A percentile compares a stretch with the other conserved stretches of the same genome.
phyloP scores from a whole-genome alignment of 2,113 vertebrate species.

The Zootoca vivipara region DNA sequence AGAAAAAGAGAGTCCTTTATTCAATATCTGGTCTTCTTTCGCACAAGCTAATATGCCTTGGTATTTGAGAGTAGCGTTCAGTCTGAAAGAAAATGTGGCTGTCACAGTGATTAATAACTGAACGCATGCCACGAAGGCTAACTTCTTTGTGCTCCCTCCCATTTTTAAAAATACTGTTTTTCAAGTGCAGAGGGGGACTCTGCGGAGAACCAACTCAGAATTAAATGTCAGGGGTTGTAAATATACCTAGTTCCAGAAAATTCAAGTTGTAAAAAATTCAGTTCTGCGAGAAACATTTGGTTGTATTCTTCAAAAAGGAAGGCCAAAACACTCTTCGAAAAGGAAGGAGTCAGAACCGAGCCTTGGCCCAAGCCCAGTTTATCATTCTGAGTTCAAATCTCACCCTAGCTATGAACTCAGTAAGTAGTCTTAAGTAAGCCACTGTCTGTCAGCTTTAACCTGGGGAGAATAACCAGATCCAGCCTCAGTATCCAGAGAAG shows the following conservation, averaged over 20 bases:
- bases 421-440: no score
- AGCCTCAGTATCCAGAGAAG: no score
- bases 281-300: neutral
- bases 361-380: neutral
- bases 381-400: neutral
- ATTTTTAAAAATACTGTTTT: neutral
- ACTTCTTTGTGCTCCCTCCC: neutral
- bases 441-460: neutral
- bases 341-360: neutral
- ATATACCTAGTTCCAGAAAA: neutral
- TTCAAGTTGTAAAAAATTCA: neutral
- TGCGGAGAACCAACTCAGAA: neutral
- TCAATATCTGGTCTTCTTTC: conserved; percentile 3
- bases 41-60: neutral
- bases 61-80: neutral
- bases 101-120: conserved; percentile 22
- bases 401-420: neutral
- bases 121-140: neutral
- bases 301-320: neutral
- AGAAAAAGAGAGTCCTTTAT: neutral
- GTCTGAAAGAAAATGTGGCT: conserved; percentile 17
- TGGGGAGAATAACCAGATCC: no score
- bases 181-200: neutral
- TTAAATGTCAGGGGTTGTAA: neutral
- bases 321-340: neutral